Conservation (phyloP, 2,797 vertebrate genomes). For the Ciconia nigra region DNA sequence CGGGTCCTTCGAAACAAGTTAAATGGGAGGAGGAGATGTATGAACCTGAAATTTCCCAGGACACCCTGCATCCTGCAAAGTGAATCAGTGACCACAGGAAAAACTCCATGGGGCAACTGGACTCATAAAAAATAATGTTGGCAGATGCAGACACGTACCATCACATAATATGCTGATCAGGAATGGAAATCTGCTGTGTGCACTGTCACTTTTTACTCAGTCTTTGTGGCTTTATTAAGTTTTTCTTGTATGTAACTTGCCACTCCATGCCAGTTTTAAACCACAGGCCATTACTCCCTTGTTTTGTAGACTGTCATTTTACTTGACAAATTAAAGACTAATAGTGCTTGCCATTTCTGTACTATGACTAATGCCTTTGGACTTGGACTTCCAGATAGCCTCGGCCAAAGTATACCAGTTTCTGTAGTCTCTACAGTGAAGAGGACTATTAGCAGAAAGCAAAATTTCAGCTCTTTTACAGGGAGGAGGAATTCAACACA, state of each 20-base stretch:
- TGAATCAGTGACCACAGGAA: not conserved
- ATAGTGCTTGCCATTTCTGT: not conserved
- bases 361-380: not conserved
- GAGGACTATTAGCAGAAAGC: slow-evolving; percentile 2
- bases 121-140: not conserved
- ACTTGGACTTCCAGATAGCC: not conserved
- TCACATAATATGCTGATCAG: not conserved
- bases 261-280: not conserved
- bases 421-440: not conserved
- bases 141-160: not conserved
- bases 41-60: not conserved
- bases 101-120: not conserved
- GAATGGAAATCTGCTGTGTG: not conserved
- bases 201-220: not conserved
- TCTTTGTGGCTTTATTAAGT: not conserved
- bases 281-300: not conserved
- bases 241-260: not conserved
- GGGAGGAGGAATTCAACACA: not conserved
- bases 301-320: slow-evolving; percentile 16
- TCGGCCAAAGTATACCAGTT: not conserved
- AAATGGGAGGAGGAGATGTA: not conserved
- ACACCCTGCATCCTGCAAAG: not conserved
- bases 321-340: not conserved
- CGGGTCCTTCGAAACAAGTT: not conserved
- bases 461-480: not conserved